Conservation (phyloP, 2,113 vertebrate genomes). For the Malurus elegans region DNA sequence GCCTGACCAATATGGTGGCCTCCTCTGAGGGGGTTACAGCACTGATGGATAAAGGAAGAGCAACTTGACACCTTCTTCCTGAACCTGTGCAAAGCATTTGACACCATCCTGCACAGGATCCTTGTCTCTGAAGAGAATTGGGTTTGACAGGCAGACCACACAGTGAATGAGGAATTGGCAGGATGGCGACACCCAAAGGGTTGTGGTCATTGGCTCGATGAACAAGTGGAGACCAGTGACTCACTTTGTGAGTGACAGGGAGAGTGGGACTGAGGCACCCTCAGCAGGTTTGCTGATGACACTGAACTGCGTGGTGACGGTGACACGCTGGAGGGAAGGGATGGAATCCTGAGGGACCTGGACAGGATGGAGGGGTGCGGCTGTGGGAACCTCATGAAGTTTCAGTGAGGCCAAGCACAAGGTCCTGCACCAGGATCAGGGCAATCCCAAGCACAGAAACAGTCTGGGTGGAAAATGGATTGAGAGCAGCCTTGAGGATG, state of each 20-base stretch:
- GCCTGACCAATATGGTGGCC: no score
- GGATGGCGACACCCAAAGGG: not conserved
- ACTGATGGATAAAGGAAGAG: not conserved
- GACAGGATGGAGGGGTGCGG: not conserved
- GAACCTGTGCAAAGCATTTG: not conserved
- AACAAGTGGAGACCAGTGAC: not conserved
- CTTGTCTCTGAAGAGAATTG: not conserved
- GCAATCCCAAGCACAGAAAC: not conserved
- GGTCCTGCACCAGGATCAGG: not conserved
- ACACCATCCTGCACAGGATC: no score
- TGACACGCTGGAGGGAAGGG: not conserved
- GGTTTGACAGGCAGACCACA: not conserved
- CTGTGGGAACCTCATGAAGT: not conserved
- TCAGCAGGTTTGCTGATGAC: not conserved
- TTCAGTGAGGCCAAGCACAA: not conserved
- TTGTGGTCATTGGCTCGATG: not conserved
- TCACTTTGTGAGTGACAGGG: not conserved
- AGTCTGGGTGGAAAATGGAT: not conserved
- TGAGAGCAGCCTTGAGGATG: not conserved
- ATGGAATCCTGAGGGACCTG: not conserved
- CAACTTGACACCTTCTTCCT: no score
- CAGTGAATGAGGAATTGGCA: not conserved
- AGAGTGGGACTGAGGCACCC: not conserved
- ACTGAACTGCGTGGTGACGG: not conserved
- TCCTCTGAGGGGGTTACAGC: not conserved